Evolutionary conservation across 2,888 invertebrate genomes (phyloP).

Genomic region (Andrena bicolor): DNA sequence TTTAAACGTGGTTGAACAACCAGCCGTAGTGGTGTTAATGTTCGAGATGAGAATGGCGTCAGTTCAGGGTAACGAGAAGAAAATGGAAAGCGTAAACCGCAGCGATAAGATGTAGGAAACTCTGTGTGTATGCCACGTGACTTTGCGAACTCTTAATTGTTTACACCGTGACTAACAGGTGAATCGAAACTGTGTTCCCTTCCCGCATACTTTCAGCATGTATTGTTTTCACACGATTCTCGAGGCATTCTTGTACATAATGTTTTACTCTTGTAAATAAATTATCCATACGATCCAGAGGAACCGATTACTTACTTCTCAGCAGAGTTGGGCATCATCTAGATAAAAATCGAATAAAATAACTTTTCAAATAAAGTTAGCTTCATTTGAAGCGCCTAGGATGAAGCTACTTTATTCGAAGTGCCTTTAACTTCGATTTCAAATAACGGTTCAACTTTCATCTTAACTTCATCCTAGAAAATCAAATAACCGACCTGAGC

Average conservation of each 20-base stretch:
- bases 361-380: no score
- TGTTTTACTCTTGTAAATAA: constrained; percentile 85
- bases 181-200: constrained; percentile 64
- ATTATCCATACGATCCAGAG: constrained; percentile 79
- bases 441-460: no score
- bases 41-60: constrained; percentile 8
- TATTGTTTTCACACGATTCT: constrained; percentile 74
- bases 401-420: no score
- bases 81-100: constrained; percentile 43
- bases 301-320: neutral
- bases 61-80: constrained; percentile 38
- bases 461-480: no score
- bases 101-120: constrained; percentile 42
- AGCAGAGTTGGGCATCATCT: no score
- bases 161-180: constrained; percentile 57
- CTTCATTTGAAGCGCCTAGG: no score
- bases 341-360: no score
- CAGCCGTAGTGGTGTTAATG: neutral
- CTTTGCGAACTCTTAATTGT: constrained; percentile 62
- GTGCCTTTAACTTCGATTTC: no score
- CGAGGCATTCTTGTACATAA: constrained; percentile 83
- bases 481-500: no score
- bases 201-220: constrained; percentile 49
- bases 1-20: constrained; percentile 4
- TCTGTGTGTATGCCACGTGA: constrained; percentile 59